Evolutionary conservation across 2,113 vertebrate genomes (phyloP).

Genomic region (Suncus etruscus): DNA sequence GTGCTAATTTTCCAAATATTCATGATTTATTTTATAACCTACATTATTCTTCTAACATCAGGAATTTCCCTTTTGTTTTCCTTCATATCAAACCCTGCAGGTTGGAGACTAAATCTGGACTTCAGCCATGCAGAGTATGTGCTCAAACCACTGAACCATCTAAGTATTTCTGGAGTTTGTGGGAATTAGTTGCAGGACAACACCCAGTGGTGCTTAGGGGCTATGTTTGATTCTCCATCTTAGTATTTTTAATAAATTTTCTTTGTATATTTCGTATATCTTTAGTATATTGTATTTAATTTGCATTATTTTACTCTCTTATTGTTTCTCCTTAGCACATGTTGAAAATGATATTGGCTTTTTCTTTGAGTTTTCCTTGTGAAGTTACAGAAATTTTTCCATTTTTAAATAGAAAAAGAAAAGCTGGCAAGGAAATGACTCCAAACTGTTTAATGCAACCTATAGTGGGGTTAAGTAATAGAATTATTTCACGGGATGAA

Average conservation of each 20-base stretch:
- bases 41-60: not conserved
- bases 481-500: not conserved
- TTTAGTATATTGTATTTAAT: not conserved
- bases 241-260: constrained; percentile 30
- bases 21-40: not conserved
- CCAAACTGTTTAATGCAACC: constrained; percentile 27
- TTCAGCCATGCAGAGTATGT: too few relatives aligned
- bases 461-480: constrained; percentile 3
- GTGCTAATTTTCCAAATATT: not conserved
- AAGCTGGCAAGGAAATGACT: not conserved
- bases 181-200: too few relatives aligned
- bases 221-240: not conserved
- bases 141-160: too few relatives aligned
- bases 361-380: constrained; percentile 8
- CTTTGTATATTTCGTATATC: not conserved
- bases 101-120: too few relatives aligned
- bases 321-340: not conserved
- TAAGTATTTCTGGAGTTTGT: too few relatives aligned
- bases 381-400: constrained; percentile 28
- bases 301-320: not conserved
- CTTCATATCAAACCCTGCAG: constrained; percentile 27
- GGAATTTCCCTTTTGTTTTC: not conserved
- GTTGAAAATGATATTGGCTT: constrained; percentile 24
- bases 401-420: not conserved
- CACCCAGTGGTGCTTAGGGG: too few relatives aligned